Evolutionary conservation across 2,797 vertebrate genomes (phyloP), one percentile per base, ranked within the genome.

Genomic region (Hippoglossus hippoglossus): DNA sequence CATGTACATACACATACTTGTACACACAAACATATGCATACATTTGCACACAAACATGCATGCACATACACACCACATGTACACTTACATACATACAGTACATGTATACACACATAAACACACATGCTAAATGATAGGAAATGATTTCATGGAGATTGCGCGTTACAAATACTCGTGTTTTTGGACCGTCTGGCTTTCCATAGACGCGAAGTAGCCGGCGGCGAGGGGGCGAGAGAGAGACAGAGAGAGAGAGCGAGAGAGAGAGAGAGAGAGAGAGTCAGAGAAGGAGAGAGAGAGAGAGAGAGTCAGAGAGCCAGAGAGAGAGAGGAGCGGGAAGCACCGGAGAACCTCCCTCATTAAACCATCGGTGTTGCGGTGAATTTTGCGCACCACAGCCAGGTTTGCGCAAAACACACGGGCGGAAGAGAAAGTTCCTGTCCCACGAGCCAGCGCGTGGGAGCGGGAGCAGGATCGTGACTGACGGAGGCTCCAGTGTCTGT

Each of bases 401-500:
- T 68, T 67, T 61, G 78, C 58, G 69, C 77, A 61, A 51, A 61
- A 19, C 52, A 46, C 44, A 19, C 34, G 55, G 59, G 74, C 69
- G 74, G 75, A 87, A 82, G 75, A 41, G 81, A 91, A 91, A 90
- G 91, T 92, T 92, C 41, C 71, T 67, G 85, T 80, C 86, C 87
- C 85, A 86, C 81, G 81, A 84, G 84, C 52, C 84, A 75, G 28
- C 81, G 92, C 87, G 90, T 90, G 92, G 91, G 92, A 92, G 92
- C 82, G 84, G 90, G 85, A 83, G 75, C 85, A 81, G 87, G 89
- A 88, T 91, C 90, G 90, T 91, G 91, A 92, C 88, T 75, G 86
- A 87, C 86, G 73, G 89, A 90, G 90, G 69, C 89, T 77, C 90
- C 92, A 85, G 90, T 87, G 89, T 88, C 81, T 89, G 87, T 91